Conservation (phyloP, 2,888 invertebrate genomes). For the Argyra leucocephala region DNA sequence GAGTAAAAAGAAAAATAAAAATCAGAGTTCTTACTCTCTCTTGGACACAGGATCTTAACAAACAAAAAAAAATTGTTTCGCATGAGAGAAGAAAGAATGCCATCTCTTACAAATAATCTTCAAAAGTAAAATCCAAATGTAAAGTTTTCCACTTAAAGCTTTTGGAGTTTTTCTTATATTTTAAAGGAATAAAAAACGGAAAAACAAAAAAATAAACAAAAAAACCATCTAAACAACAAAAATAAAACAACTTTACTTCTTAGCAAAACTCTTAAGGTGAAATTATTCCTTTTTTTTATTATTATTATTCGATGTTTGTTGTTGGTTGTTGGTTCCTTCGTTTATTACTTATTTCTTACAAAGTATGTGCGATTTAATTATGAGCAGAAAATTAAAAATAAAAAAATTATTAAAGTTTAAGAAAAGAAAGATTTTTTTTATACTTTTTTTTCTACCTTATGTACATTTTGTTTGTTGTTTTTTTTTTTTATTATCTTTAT, state of each 20-base stretch:
- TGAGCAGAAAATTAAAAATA: constrained; percentile 2
- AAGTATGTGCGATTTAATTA: constrained; percentile 6
- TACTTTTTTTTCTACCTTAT: not conserved
- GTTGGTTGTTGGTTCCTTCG: not conserved
- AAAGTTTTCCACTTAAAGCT: constrained; percentile 6
- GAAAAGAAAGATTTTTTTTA: not conserved
- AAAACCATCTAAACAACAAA: too few relatives aligned
- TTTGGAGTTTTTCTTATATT: not conserved
- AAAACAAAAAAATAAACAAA: not conserved
- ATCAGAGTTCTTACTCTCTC: too few relatives aligned
- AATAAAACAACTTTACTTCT: too few relatives aligned
- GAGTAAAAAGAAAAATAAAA: too few relatives aligned
- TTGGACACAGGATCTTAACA: not conserved
- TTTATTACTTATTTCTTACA: constrained; percentile 5
- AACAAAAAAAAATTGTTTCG: not conserved
- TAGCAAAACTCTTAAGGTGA: not conserved
- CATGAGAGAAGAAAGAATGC: not conserved
- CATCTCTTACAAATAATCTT: not conserved
- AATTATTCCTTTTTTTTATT: not conserved
- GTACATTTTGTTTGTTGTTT: too few relatives aligned
- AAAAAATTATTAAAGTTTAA: constrained; percentile 2
- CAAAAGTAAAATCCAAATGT: not conserved
- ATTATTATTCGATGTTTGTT: too few relatives aligned
- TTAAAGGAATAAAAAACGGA: not conserved
- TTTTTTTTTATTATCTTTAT: not conserved